Conservation (phyloP, 2,797 vertebrate genomes). For the Lerista edwardsae region DNA sequence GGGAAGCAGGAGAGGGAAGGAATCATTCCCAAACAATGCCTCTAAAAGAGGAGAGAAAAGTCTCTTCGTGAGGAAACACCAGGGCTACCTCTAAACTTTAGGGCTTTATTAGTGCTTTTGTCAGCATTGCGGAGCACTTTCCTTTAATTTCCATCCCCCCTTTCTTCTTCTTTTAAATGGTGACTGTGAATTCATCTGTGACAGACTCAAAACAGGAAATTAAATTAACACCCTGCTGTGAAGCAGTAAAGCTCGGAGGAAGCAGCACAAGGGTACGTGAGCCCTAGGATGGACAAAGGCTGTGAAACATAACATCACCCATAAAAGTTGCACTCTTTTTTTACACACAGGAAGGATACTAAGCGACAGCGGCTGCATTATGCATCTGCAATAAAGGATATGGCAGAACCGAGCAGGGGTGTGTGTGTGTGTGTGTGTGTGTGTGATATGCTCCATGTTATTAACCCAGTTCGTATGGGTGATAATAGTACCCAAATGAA, state of each 20-base stretch:
- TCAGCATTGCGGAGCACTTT: constrained; percentile 57
- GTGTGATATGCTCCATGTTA: constrained; percentile 44
- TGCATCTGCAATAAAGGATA: constrained; percentile 23
- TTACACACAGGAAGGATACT: constrained; percentile 70
- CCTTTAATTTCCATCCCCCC: neutral
- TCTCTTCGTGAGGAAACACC: constrained; percentile 61
- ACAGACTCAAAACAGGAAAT: constrained; percentile 76
- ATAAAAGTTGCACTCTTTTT: constrained; percentile 68
- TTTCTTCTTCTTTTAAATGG: constrained; percentile 50
- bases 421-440: no score
- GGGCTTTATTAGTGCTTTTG: constrained; percentile 67
- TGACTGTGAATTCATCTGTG: constrained; percentile 65
- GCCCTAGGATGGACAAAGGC: constrained; percentile 67
- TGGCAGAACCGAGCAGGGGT: constrained; percentile 23
- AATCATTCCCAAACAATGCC: constrained; percentile 53
- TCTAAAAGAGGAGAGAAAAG: constrained; percentile 62
- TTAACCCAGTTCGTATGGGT: neutral
- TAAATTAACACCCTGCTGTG: constrained; percentile 74
- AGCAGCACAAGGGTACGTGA: constrained; percentile 60
- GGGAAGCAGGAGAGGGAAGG: no score
- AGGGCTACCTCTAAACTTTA: constrained; percentile 68
- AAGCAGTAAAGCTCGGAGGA: constrained; percentile 70
- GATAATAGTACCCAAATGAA: neutral
- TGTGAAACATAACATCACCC: constrained; percentile 70
- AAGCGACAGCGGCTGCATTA: constrained; percentile 55